These are phyloP conservation scores for Harpalus rufipes DNA, from an alignment of 2,888 invertebrate species.

Conservation along the genomic window DNA sequence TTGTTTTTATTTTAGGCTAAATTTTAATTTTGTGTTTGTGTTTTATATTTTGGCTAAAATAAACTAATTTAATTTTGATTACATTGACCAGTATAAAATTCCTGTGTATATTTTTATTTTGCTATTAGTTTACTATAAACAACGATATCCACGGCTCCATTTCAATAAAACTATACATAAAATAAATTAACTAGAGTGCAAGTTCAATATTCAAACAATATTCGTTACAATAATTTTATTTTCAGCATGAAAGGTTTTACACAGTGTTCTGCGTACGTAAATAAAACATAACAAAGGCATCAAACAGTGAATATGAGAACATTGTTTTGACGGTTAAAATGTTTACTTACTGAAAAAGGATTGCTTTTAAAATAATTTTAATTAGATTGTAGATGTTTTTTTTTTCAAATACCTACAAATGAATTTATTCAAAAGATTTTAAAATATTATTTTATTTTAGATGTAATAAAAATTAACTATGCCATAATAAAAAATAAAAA, in stretches of 20 bases:
- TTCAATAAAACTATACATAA: not conserved
- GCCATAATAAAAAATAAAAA: too few relatives aligned
- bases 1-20: not conserved
- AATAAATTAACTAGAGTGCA: not conserved
- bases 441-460: too few relatives aligned
- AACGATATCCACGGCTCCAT: not conserved
- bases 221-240: not conserved
- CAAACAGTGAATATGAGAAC: not conserved
- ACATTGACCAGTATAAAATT: not conserved
- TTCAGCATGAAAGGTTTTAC: not conserved
- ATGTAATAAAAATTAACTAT: too few relatives aligned
- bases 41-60: not conserved
- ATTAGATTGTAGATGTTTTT: not conserved
- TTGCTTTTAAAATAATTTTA: not conserved
- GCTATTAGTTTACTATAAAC: not conserved
- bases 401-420: not conserved
- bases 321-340: not conserved
- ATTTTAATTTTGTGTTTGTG: not conserved
- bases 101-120: not conserved
- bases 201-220: conserved; percentile 5
- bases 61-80: not conserved
- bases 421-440: too few relatives aligned
- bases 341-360: not conserved
- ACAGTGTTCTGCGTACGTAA: not conserved
- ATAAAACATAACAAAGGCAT: not conserved